phyloP scores from a whole-genome alignment of 2,797 vertebrate species.

The Rhadinocentrus ornatus region DNA sequence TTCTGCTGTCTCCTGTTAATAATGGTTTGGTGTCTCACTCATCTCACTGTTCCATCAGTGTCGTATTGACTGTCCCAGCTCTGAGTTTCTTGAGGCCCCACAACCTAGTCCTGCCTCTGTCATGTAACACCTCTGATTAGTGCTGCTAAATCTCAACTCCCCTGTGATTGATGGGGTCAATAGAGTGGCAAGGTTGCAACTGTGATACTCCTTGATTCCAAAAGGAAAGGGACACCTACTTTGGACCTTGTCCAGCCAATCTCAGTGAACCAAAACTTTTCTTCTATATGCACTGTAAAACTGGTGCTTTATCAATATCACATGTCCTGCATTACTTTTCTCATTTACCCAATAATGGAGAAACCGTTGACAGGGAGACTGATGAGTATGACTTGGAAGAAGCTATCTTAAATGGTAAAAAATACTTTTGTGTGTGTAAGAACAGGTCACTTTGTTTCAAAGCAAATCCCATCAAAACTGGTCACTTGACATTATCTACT shows the following conservation, averaged over 20 bases:
- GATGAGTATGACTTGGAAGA: background rate
- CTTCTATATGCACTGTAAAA: background rate
- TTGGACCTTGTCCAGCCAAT: background rate
- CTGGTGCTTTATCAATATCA: slow-evolving; percentile 30
- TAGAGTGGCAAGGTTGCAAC: background rate
- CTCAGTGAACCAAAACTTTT: too few relatives aligned
- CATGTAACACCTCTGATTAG: slow-evolving; percentile 1
- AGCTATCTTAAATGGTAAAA: slow-evolving; percentile 7
- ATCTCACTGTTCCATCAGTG: slow-evolving; percentile 9
- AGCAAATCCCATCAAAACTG: background rate
- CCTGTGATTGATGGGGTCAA: background rate
- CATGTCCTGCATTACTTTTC: background rate
- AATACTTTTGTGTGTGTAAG: background rate
- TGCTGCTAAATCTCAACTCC: background rate
- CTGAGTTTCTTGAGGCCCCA: background rate
- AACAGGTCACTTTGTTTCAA: slow-evolving; percentile 1
- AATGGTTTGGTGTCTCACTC: slow-evolving; percentile 32
- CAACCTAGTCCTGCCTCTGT: slow-evolving; percentile 17
- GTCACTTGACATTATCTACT: background rate
- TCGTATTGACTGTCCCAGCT: slow-evolving; percentile 6
- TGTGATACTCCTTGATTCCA: background rate
- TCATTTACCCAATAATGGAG: background rate
- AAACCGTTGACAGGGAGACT: slow-evolving; percentile 4
- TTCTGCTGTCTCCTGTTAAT: slow-evolving; percentile 34
- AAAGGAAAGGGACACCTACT: background rate